These are phyloP conservation scores for Leptoclinus maculatus DNA, from an alignment of 2,797 vertebrate genomes.

Conservation along the genomic window DNA sequence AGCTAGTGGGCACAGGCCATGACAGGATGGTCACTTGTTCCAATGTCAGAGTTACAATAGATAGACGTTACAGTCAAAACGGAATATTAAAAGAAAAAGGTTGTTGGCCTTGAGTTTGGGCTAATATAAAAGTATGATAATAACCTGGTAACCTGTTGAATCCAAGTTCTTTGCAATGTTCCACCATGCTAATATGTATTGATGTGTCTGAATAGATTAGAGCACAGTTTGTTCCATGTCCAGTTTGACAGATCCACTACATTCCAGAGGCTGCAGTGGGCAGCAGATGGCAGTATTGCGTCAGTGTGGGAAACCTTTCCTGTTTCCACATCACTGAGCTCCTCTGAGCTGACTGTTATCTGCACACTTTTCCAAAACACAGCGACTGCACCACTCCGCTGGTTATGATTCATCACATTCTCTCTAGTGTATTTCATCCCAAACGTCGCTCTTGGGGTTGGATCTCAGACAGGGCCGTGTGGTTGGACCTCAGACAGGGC, in stretches of 20 bases:
- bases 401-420: conserved; percentile 45
- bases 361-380: conserved; percentile 14
- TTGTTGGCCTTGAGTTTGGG: no score
- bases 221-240: neutral
- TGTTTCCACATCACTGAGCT: conserved; percentile 11
- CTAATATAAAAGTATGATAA: neutral
- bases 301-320: conserved; percentile 3
- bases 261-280: neutral
- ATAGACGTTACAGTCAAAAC: neutral
- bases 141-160: neutral
- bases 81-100: neutral
- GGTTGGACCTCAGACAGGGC: conserved; percentile 41
- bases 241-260: neutral
- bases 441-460: neutral
- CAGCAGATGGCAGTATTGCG: conserved; percentile 72
- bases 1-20: neutral
- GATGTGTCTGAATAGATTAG: neutral
- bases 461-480: conserved; percentile 21
- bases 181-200: neutral
- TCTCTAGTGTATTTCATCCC: neutral
- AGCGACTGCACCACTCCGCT: neutral
- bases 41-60: neutral
- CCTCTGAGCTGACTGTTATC: conserved; percentile 2
- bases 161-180: neutral
- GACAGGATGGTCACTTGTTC: neutral